Percentiles rank a stretch among this genome's conserved stretches.
Evolutionary conservation across 2,113 vertebrate species (phyloP).

Genomic region (Hypanus sabinus): DNA sequence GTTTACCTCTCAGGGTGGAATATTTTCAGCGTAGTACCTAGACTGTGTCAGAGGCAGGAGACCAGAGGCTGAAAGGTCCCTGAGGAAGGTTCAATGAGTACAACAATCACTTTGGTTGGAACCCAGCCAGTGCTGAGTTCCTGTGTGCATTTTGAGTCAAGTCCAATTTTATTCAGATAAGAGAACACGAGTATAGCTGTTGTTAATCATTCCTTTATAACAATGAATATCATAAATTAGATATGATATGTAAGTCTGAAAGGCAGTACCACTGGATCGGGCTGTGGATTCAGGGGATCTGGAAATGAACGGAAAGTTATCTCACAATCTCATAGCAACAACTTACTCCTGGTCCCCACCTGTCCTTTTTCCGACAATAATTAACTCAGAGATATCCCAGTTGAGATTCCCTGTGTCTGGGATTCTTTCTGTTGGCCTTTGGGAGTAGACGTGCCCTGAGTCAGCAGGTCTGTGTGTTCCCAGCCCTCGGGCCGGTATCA

Average conservation of each 20-base stretch:
- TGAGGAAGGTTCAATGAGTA: neutral
- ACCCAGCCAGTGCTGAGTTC: neutral
- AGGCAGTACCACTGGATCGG: neutral
- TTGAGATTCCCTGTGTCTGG: neutral
- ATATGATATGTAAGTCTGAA: too few relatives aligned
- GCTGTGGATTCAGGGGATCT: neutral
- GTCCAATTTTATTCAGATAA: slow-evolving; percentile 6
- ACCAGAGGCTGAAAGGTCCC: too few relatives aligned
- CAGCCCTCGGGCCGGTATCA: neutral
- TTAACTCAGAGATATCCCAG: neutral
- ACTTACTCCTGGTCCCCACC: neutral
- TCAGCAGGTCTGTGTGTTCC: too few relatives aligned
- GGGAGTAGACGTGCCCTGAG: too few relatives aligned
- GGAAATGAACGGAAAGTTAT: neutral
- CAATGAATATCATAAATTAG: neutral
- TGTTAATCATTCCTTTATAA: slow-evolving; percentile 12
- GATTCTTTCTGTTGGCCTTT: neutral
- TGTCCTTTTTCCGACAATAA: neutral
- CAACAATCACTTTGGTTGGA: neutral
- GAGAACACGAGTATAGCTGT: neutral
- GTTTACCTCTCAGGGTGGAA: neutral
- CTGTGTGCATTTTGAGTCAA: neutral
- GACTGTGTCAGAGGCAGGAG: too few relatives aligned
- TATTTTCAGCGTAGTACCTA: neutral
- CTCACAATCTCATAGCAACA: neutral